Percentiles rank a stretch among this genome's conserved stretches.
These are phyloP conservation scores for Tyria jacobaeae DNA, from an alignment of 2,888 invertebrate species.

Conservation along the genomic window DNA sequence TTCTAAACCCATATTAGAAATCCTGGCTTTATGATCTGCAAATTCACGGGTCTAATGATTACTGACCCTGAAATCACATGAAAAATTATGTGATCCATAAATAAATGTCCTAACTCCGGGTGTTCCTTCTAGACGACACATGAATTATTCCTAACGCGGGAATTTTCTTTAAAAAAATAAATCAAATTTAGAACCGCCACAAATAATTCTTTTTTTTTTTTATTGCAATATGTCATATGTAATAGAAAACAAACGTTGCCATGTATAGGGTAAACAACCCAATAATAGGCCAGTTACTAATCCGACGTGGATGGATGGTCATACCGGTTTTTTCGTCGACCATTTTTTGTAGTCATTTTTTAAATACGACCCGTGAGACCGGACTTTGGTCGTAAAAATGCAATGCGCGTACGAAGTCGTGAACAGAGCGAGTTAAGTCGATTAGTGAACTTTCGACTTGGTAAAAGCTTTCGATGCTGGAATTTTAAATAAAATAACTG, in stretches of 20 bases:
- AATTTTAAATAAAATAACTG: conserved; percentile 43
- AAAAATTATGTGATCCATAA: too few species aligned
- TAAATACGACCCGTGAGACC: conserved; percentile 63
- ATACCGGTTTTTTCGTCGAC: conserved; percentile 62
- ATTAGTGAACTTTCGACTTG: conserved; percentile 45
- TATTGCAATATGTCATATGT: conserved; percentile 26
- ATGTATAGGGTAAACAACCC: conserved; percentile 62
- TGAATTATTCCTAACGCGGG: too few species aligned
- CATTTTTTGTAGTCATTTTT: conserved; percentile 67
- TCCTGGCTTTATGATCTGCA: too few species aligned
- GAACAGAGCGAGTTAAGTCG: conserved; percentile 47
- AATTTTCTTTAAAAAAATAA: too few species aligned
- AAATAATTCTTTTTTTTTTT: too few species aligned
- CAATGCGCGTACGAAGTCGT: conserved; percentile 61
- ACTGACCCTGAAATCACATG: too few species aligned
- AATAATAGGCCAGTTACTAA: conserved; percentile 59
- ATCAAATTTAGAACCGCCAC: too few species aligned
- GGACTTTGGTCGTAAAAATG: conserved; percentile 65
- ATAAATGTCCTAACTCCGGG: too few species aligned
- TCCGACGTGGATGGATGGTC: conserved; percentile 63
- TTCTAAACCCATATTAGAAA: too few species aligned
- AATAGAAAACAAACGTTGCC: conserved; percentile 26
- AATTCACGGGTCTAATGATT: too few species aligned
- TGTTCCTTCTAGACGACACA: too few species aligned
- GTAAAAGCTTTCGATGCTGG: conserved; percentile 41